Base-by-base conservation (phyloP, 2,888 invertebrate genomes). In the Exephanes ischioxanthus region DNA sequence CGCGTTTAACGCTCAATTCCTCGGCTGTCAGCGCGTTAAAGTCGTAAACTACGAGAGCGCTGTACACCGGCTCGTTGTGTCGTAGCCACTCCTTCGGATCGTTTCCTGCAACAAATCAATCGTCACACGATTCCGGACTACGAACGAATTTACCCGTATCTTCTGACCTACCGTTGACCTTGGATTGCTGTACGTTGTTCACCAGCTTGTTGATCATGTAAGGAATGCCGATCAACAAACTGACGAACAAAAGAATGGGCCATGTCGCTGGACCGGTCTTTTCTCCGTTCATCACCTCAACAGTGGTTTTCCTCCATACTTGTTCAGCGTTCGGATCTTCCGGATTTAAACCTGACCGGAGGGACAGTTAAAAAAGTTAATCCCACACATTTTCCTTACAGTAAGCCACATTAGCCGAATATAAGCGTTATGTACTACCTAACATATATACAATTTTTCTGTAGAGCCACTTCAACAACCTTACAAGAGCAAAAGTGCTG, bases 201-300 rank as follows among this genome's bases (percentile, higher is more conserved):
- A 92, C 81, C 79, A 94, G 89, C 88, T 91, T 93, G 75, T 93
- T 92, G 68, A 94, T 91, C 78, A 99, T 95, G 95, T 98, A 99
- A 0, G 99, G 99, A 11, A 98, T 98, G 0, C 98, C 97, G 75
- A 98, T 95, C 68, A 99, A 96, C 79, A 99, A 96, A 3, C 97
- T 97, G 90, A 99, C 95, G 95, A 99, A 99, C 90, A 98, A 95
- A 3, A 99, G 93, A 14, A 99, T 97, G 0, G 99, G 98, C 99
- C 99, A 99, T 72, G 96, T 95, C 3, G 97, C 96, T 0, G 95
- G 94, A 11, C 95, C 91, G 79, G 93, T 92, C 61, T 94, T 86
- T 66, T 93, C 87, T 86, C 89, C 90, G 92, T 71, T 92, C 85
- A 94, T 94, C 87, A 55, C 94, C 94, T 87, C 95, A 91, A 63